Conservation (phyloP, 2,797 vertebrate species). For the Amphiprion clarkii region DNA sequence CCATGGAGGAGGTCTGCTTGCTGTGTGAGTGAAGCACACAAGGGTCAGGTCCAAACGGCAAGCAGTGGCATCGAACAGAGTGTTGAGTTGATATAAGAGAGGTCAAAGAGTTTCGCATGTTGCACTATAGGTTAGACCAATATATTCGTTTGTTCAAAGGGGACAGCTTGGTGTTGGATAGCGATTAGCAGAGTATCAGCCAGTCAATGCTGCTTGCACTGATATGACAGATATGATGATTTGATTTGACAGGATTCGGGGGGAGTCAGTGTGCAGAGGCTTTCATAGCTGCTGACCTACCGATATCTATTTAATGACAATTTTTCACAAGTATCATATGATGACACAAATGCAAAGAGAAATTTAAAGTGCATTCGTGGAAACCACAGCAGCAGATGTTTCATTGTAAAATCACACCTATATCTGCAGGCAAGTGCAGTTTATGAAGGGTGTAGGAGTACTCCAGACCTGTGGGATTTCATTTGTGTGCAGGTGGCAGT, state of each 20-base stretch:
- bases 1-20: neutral
- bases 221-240: slow-evolving; percentile 33
- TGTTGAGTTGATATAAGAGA: slow-evolving; percentile 36
- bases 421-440: slow-evolving; percentile 24
- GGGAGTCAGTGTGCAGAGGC: neutral
- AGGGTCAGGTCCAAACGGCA: slow-evolving; percentile 23
- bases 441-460: slow-evolving; percentile 27
- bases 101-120: slow-evolving; percentile 27
- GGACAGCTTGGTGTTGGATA: slow-evolving; percentile 28
- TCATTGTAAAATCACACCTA: slow-evolving; percentile 19
- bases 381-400: slow-evolving; percentile 1
- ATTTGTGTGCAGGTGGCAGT: slow-evolving; percentile 60
- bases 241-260: slow-evolving; percentile 43
- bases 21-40: neutral
- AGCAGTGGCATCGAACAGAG: slow-evolving; percentile 10
- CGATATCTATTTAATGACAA: slow-evolving; percentile 12
- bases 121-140: slow-evolving; percentile 7
- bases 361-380: neutral
- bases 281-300: slow-evolving; percentile 16
- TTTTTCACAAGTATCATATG: too few relatives aligned
- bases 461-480: slow-evolving; percentile 30
- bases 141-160: slow-evolving; percentile 26
- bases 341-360: neutral
- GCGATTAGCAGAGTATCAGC: slow-evolving; percentile 23
- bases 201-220: slow-evolving; percentile 14